Base-by-base conservation (phyloP, 2,113 vertebrate species). In the Xiphophorus maculatus region DNA sequence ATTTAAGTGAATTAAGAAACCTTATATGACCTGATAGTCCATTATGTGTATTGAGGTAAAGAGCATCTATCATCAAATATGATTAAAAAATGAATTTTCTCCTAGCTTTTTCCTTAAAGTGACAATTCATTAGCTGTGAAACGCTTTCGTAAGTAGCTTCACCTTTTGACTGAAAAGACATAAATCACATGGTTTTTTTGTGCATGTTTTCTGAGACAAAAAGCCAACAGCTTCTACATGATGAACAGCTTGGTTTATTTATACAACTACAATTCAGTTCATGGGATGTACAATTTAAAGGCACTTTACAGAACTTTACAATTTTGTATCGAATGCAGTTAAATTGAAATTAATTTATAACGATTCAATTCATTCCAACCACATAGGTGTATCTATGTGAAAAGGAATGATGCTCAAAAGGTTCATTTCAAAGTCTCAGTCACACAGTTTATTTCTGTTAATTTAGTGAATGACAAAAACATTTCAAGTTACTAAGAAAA, bases 1-100 rank as follows among this genome's bases (percentile, higher is more conserved):
- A 12, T 61, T 58, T 48, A 25, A 28, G n/a, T 9, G 62, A 32
- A 10, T 22, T 2, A 4, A 73, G 2, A 62, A 84, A 85, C 65
- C 27, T 73, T 71, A 28, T 69, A 30, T 60, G 32, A 73, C 72
- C 62, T 5, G 14, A 42, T 42, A 64, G 19, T 3, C 14, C 8
- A 60, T 5, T 69, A 9, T 54, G 15, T 63, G 28, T 8, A 6
- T 32, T 30, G 9, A 3, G 62, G 27, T 44, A 28, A 67, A n/a
- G 1, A n/a, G 10, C 19, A 1, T 7, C 13, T 14, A 2, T 66
- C 3, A 40, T 40, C 22, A 54, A 29, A 37, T 4, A 13, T 63
- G n/a, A 29, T 29, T n/a, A n/a, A 67, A 35, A 48, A 5, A 1
- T 2, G 7, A 27, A 69, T 51, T 58, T 69, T n/a, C 72, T 15